Conservation (phyloP, 2,888 invertebrate species). For the Bimastos eiseni region DNA sequence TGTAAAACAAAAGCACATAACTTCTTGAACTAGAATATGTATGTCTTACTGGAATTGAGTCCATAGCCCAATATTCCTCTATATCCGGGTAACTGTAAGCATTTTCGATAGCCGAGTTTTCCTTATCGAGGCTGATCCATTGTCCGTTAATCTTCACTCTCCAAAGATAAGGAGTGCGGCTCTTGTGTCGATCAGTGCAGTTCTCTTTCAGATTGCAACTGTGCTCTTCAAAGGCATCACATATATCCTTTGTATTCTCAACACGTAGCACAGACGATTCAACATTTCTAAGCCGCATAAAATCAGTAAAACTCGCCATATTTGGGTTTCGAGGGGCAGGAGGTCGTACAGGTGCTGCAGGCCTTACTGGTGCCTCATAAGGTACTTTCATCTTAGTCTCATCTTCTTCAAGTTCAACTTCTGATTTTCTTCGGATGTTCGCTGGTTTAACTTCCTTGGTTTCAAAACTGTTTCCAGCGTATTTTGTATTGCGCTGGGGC, state of each 20-base stretch:
- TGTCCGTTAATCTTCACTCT: slow-evolving; percentile 8
- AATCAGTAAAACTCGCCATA: background rate
- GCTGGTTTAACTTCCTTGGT: background rate
- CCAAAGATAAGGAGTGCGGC: background rate
- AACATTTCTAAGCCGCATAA: background rate
- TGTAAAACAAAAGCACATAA: too few relatives aligned
- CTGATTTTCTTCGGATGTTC: background rate
- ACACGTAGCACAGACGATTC: background rate
- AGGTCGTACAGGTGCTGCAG: background rate
- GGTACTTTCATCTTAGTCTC: background rate
- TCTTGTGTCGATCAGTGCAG: slow-evolving; percentile 2
- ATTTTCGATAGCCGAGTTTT: background rate
- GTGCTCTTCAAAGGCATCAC: slow-evolving; percentile 20
- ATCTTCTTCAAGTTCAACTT: background rate
- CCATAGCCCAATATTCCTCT: background rate
- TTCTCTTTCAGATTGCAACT: background rate
- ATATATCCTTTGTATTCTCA: background rate
- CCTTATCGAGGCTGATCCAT: background rate
- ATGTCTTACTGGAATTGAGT: background rate
- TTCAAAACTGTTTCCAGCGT: background rate
- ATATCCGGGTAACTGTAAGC: background rate
- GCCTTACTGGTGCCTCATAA: background rate
- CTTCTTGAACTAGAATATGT: too few relatives aligned
- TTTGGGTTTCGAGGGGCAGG: background rate
- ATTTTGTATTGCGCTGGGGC: background rate